Base-by-base conservation (phyloP, 1,140 invertebrate species). In the Drosophila tani region DNA sequence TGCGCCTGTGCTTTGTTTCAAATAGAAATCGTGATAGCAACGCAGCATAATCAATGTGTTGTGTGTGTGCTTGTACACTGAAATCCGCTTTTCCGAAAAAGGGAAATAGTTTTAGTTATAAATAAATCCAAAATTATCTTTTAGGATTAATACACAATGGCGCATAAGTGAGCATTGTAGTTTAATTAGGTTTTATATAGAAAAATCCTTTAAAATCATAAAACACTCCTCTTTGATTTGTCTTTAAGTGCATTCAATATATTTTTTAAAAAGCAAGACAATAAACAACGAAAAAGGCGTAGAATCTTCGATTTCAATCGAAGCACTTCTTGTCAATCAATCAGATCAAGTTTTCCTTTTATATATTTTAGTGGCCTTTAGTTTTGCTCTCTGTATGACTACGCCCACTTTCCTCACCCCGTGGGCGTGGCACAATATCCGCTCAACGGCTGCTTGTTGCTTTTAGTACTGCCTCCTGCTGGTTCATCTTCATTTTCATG, bases 21-120 rank as follows among this genome's bases (percentile, higher is more conserved):
- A 79, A 79, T 74, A 75, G 58, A 62, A 90, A 76, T 81, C 79
- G 75, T 74, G 74, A 81, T 90, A 79, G 79, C 63, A 79, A 82
- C 43, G 68, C 53, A 82, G 82, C 78, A 85, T 81, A 75, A 82
- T 67, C 79, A 75, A 80, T 80, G 76, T 57, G 46, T 49, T 45
- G 40, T n/a, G 40, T n/a, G 47, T 12, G 60, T 51, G 47, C 49
- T 32, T 19, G 45, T 49, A 65, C 65, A 78, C 77, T 83, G 77
- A 47, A 75, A 81, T 21, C 5, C 0, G 4, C 1, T 0, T 15
- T 8, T 15, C 14, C 0, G 6, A 19, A 19, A 1, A 53, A 14
- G 5, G 3, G 3, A 6, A 29, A 7, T 29, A 29, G 27, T 29
- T 1, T 6, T 29, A 29, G 27, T 29, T 29, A 29, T 29, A 6